A percentile compares a stretch with the other conserved stretches of the same genome.
Evolutionary conservation across 2,113 vertebrate species (phyloP).

Genomic region (Antechinus flavipes): DNA sequence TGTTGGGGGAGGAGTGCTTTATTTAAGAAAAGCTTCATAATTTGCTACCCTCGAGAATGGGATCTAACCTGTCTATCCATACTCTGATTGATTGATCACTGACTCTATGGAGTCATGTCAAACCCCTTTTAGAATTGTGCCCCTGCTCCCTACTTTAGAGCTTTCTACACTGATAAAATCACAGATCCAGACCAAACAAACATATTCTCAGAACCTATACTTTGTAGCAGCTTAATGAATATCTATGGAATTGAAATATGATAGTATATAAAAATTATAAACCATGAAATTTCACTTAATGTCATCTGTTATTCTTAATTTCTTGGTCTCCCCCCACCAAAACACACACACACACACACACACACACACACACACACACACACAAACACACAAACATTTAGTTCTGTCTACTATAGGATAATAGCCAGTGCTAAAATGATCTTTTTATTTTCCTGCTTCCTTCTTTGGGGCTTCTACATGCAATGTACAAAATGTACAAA

Average conservation of each 20-base stretch:
- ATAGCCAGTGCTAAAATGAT: not conserved
- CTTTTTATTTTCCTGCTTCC: not conserved
- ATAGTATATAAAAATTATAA: not conserved
- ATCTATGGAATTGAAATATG: not conserved
- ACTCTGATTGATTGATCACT: not conserved
- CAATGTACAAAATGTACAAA: not conserved
- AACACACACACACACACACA: no score
- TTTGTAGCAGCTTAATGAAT: not conserved
- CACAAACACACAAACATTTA: not conserved
- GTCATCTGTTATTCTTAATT: not conserved
- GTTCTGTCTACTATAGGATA: not conserved
- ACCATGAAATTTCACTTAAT: not conserved
- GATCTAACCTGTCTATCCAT: not conserved
- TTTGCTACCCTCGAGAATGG: not conserved
- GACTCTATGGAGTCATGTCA: not conserved
- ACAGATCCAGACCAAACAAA: not conserved
- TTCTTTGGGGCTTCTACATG: not conserved
- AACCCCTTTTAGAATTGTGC: not conserved
- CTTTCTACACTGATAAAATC: not conserved
- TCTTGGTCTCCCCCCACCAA: not conserved
- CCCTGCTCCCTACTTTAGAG: no score
- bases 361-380: not conserved
- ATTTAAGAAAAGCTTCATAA: not conserved
- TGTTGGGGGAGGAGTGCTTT: not conserved
- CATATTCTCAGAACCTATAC: not conserved